Evolutionary conservation across 2,113 vertebrate genomes (phyloP).

Genomic region (Elgaria multicarinata): DNA sequence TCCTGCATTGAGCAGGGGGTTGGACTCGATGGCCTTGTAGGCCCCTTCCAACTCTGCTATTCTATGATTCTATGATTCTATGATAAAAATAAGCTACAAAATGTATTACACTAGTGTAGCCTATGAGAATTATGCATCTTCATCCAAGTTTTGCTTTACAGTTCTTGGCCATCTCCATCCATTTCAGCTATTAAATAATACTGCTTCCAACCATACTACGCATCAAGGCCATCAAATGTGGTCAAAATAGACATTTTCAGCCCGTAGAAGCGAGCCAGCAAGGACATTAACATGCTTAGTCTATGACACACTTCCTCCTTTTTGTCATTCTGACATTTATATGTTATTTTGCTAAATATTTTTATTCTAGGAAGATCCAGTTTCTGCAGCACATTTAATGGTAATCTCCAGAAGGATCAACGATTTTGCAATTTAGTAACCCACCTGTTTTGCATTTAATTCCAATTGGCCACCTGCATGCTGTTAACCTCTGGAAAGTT

Average conservation of each 20-base stretch:
- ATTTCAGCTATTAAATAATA: conserved; percentile 74
- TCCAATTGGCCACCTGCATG: conserved; percentile 77
- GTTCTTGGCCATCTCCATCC: conserved; percentile 62
- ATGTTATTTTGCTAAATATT: conserved; percentile 73
- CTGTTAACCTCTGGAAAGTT: conserved; percentile 82
- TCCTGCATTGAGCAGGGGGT: too few relatives aligned
- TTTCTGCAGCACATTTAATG: conserved; percentile 65
- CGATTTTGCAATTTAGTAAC: conserved; percentile 67
- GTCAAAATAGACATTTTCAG: conserved; percentile 69
- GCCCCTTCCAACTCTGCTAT: too few relatives aligned
- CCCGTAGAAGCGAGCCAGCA: conserved; percentile 73
- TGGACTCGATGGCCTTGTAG: too few relatives aligned
- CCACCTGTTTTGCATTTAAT: conserved; percentile 73
- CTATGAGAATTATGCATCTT: conserved; percentile 50
- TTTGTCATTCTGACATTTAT: conserved; percentile 82
- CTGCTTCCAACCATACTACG: conserved; percentile 57
- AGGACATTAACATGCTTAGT: conserved; percentile 82
- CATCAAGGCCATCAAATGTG: conserved; percentile 73
- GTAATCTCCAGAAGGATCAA: conserved; percentile 67
- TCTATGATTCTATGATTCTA: too few relatives aligned
- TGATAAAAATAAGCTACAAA: conserved; percentile 29
- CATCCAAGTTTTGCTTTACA: conserved; percentile 51
- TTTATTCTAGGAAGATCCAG: conserved; percentile 66
- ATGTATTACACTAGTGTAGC: conserved; percentile 11
- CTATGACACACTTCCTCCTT: conserved; percentile 81